These are phyloP conservation scores for Diplodus sargus DNA, from an alignment of 2,797 vertebrate species.

Conservation along the genomic window DNA sequence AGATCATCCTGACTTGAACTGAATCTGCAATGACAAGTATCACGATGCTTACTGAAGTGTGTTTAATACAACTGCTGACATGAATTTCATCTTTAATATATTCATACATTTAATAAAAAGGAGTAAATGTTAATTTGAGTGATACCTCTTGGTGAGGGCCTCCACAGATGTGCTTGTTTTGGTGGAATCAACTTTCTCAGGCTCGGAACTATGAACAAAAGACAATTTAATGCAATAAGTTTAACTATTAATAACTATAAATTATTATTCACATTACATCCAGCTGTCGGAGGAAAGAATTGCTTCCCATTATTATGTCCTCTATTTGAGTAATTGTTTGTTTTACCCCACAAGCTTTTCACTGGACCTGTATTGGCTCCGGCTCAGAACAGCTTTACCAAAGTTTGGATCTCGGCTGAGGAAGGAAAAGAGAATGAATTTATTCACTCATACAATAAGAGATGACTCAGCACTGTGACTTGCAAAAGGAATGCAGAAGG, in stretches of 20 bases:
- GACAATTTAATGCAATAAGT: neutral
- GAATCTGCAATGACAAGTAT: constrained; percentile 73
- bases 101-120: neutral
- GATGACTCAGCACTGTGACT: constrained; percentile 27
- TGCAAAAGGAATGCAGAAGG: constrained; percentile 30
- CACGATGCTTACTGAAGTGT: neutral
- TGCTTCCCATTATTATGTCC: neutral
- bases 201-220: constrained; percentile 37
- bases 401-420: constrained; percentile 91
- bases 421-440: constrained; percentile 49
- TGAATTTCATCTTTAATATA: too few species aligned
- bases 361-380: constrained; percentile 73
- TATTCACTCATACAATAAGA: neutral
- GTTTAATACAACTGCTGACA: too few species aligned
- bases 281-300: neutral
- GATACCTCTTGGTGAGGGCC: constrained; percentile 77
- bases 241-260: neutral
- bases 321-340: neutral
- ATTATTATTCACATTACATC: neutral
- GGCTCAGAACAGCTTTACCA: constrained; percentile 84
- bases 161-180: constrained; percentile 61
- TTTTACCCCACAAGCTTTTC: constrained; percentile 86
- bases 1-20: constrained; percentile 62
- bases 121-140: neutral
- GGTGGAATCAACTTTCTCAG: constrained; percentile 46